Evolutionary conservation across 2,113 vertebrate species (phyloP).

Genomic region (Psittacara wagleri): DNA sequence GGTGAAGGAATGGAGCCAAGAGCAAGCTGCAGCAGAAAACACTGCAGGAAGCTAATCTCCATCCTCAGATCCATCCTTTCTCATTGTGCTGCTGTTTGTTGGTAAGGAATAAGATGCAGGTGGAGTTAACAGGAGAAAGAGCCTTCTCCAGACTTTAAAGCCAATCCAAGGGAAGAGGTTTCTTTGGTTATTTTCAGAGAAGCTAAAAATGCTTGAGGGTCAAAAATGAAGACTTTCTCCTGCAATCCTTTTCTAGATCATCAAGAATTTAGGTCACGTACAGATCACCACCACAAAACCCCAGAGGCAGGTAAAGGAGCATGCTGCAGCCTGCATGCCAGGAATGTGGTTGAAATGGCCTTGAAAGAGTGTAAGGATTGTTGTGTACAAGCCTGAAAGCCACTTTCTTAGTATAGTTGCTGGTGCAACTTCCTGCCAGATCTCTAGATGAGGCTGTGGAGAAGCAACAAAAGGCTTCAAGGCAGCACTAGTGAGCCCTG

Average conservation of each 20-base stretch:
- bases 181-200: background rate
- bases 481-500: background rate
- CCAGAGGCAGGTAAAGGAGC: background rate
- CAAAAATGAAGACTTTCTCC: background rate
- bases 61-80: background rate
- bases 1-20: background rate
- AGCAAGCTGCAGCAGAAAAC: background rate
- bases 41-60: background rate
- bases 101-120: background rate
- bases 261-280: background rate
- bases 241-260: background rate
- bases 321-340: background rate
- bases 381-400: background rate
- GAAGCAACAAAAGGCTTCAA: background rate
- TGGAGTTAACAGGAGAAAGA: background rate
- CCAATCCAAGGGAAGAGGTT: background rate
- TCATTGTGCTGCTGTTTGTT: background rate
- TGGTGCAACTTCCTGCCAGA: background rate
- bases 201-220: background rate
- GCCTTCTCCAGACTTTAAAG: background rate
- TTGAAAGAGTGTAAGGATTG: background rate
- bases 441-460: background rate
- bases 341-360: background rate
- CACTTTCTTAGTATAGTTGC: background rate
- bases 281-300: background rate